These are phyloP conservation scores for Trissoscelio sp. DNA, from an alignment of 2,888 invertebrate species.

Conservation along the genomic window DNA sequence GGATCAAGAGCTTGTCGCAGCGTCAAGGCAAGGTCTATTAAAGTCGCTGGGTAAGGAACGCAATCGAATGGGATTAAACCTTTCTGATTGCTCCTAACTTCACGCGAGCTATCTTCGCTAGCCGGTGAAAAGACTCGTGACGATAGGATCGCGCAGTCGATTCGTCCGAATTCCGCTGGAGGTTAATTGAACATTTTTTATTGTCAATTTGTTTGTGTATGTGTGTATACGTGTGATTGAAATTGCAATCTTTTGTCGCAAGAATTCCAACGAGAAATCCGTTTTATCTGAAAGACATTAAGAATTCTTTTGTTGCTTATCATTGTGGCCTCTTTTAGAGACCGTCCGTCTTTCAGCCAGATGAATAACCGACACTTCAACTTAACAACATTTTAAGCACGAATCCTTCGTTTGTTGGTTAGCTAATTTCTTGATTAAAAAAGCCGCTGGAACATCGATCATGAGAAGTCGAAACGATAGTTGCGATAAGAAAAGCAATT, in stretches of 20 bases:
- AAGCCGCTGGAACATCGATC: too few species aligned
- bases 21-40: slow-evolving; percentile 66
- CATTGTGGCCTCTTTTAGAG: slow-evolving; percentile 64
- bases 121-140: slow-evolving; percentile 74
- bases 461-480: not conserved
- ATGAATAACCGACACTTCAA: slow-evolving; percentile 31
- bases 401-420: not conserved
- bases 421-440: slow-evolving; percentile 17
- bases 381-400: slow-evolving; percentile 14
- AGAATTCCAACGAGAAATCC: slow-evolving; percentile 72
- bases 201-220: slow-evolving; percentile 81
- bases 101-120: slow-evolving; percentile 76
- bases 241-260: slow-evolving; percentile 78
- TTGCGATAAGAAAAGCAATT: slow-evolving; percentile 33
- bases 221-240: slow-evolving; percentile 74
- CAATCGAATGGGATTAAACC: slow-evolving; percentile 83
- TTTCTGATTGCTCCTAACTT: slow-evolving; percentile 82
- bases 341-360: slow-evolving; percentile 30
- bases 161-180: slow-evolving; percentile 69
- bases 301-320: slow-evolving; percentile 79
- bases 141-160: slow-evolving; percentile 67
- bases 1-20: slow-evolving; percentile 49
- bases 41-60: slow-evolving; percentile 78
- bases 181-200: slow-evolving; percentile 83
- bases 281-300: slow-evolving; percentile 78